These are phyloP conservation scores for Rhabdomys dilectus DNA, from an alignment of 2,113 vertebrate genomes.

Conservation along the genomic window DNA sequence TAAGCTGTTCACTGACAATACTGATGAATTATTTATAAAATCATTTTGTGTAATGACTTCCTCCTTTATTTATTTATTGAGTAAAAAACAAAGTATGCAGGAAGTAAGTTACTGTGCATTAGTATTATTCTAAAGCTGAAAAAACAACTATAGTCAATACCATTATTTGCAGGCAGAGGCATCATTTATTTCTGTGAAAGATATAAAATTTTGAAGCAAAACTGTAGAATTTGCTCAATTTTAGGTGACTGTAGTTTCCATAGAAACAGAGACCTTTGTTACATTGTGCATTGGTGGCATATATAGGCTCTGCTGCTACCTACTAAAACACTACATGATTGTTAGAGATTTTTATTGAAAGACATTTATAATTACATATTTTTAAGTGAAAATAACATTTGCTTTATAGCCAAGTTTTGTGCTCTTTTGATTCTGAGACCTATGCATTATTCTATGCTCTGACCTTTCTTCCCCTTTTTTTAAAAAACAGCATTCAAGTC, in stretches of 20 bases:
- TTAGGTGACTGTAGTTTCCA: neutral
- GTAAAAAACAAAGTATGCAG: neutral
- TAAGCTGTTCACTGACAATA: conserved; percentile 11
- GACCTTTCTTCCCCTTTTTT: neutral
- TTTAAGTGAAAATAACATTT: conserved; percentile 25
- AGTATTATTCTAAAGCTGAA: neutral
- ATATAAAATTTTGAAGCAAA: neutral
- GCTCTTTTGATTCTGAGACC: neutral
- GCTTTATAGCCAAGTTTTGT: neutral
- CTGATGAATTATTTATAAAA: conserved; percentile 63
- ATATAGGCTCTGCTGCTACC: neutral
- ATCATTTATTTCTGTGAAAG: neutral
- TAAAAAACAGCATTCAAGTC: neutral
- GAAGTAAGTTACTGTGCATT: neutral
- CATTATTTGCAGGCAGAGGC: neutral
- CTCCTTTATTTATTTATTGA: conserved; percentile 30
- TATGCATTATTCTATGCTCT: neutral
- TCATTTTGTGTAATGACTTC: conserved; percentile 42
- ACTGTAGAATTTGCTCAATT: neutral
- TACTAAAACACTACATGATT: neutral
- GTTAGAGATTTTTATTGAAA: neutral
- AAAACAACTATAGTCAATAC: neutral
- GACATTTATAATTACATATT: neutral
- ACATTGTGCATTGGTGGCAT: neutral
- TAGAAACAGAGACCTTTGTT: neutral